Base-by-base conservation (phyloP, 2,888 invertebrate species). In the Limenitis camilla region DNA sequence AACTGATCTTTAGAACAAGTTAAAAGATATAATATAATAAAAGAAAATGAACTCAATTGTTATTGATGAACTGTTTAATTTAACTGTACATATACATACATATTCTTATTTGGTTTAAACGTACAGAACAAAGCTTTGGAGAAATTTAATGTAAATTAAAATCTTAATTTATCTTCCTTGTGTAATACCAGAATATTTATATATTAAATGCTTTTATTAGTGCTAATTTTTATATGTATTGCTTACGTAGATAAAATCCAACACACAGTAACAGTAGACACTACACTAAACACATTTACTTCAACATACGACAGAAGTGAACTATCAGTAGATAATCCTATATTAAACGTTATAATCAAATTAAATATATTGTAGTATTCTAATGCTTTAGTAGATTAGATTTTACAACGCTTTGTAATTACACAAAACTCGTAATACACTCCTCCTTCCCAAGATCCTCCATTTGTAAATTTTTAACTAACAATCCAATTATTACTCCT, bases 371-470 rank as follows among this genome's bases (percentile, higher is more conserved):
- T 38, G 10, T 53, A 41, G 44, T 33, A 38, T 11, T 29, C 11
- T 48, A 50, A 48, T 28, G 55, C 55, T 61, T 59, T 6, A 39
- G 59, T 59, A 61, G 56, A 49, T 39, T 56, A 59, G 48, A 36
- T 39, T 53, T 42, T 53, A 49, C 49, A n/a, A 40, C 7, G 28
- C 30, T 41, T 49, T 49, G 10, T 31, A 38, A 49, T 40, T 44
- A 55, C 44, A 55, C 48, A 49, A 35, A 40, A 49, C 56, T 51
- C 43, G 28, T 49, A 40, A 49, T 40, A 58, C 53, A 53, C 40
- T 11, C 29, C 31, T 49, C 43, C 50, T 19, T 33, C 42, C 29
- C 45, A 6, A 41, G 1, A 35, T 43, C 42, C 45, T 36, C 40
- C n/a, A 19, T 40, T 39, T 41, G 19, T 29, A 30, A 47, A 36